Conservation (phyloP, 2,113 vertebrate species). For the Mastomys coucha region DNA sequence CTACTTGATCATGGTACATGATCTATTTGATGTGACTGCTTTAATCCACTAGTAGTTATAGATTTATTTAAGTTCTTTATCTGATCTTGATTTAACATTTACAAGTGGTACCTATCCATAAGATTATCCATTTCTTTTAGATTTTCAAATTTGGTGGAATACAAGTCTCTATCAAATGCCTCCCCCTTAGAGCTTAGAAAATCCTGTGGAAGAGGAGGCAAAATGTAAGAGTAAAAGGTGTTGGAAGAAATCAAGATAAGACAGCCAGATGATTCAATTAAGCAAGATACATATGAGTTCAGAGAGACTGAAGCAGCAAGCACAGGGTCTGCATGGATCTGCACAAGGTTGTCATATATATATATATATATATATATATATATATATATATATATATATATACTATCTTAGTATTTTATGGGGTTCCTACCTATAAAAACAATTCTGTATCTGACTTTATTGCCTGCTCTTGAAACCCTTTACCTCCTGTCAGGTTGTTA, state of each 20-base stretch:
- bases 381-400: not conserved
- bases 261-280: not conserved
- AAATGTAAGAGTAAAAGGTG: not conserved
- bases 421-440: not conserved
- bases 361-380: too few relatives aligned
- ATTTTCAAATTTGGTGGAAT: too few relatives aligned
- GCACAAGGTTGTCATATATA: too few relatives aligned
- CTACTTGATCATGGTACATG: not conserved
- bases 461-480: not conserved
- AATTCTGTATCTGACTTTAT: not conserved
- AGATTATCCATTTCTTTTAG: too few relatives aligned
- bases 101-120: too few relatives aligned
- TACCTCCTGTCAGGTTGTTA: not conserved
- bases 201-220: not conserved
- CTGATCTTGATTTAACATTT: too few relatives aligned
- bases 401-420: not conserved
- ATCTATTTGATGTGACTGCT: not conserved
- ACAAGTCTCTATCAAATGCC: not conserved
- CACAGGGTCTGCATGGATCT: too few relatives aligned
- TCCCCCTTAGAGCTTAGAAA: not conserved
- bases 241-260: not conserved
- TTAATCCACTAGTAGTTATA: too few relatives aligned
- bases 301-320: too few relatives aligned
- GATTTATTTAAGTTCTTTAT: too few relatives aligned
- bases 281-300: not conserved